A percentile compares a stretch with the other conserved stretches of the same genome.
These are phyloP conservation scores for Acridotheres tristis DNA, from an alignment of 2,797 vertebrate species.

Conservation along the genomic window DNA sequence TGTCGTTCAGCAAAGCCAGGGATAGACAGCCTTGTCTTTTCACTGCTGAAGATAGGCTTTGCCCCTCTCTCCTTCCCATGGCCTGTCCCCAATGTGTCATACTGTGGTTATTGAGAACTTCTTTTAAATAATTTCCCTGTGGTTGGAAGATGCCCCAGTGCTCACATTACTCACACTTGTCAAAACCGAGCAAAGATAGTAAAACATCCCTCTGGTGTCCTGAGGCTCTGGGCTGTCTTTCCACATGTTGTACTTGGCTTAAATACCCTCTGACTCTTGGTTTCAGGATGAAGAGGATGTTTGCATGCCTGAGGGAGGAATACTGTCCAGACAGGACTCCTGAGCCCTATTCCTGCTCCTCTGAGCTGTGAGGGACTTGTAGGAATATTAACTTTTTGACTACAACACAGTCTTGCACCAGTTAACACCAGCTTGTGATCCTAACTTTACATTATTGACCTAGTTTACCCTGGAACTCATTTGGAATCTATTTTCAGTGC, in stretches of 20 bases:
- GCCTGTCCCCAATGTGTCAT: conserved; percentile 13
- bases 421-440: background rate
- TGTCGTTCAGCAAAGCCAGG: background rate
- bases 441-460: background rate
- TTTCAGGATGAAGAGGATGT: background rate
- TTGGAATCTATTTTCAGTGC: background rate
- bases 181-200: background rate
- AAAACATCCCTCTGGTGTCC: background rate
- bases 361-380: background rate
- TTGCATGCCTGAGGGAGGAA: background rate
- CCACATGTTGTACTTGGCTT: background rate
- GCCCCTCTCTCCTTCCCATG: background rate
- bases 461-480: background rate
- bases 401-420: background rate
- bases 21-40: background rate
- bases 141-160: background rate
- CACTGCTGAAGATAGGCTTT: background rate
- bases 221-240: background rate
- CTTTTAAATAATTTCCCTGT: conserved; percentile 40
- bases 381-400: background rate
- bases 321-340: background rate
- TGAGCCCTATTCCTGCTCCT: background rate
- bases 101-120: background rate
- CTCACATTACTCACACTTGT: conserved; percentile 31
- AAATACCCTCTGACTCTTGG: background rate